Evolutionary conservation across 2,888 invertebrate genomes (phyloP).

Genomic region (Silvanus unidentatus): DNA sequence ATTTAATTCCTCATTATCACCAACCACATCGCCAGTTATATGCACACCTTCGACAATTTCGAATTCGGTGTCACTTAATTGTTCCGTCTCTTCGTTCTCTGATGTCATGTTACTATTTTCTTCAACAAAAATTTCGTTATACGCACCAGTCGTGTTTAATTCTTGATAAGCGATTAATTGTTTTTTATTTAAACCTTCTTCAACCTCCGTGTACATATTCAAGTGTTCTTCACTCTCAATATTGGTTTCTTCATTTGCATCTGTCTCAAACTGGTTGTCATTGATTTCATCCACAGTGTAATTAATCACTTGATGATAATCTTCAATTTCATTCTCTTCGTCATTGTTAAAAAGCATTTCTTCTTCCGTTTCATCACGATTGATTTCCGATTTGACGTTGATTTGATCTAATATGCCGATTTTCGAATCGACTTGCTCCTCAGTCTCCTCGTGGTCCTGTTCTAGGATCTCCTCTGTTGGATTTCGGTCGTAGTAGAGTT

Average conservation of each 20-base stretch:
- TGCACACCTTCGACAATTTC: slow-evolving; percentile 36
- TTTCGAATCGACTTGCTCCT: slow-evolving; percentile 6
- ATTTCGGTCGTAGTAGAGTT: no score
- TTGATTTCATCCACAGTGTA: no score
- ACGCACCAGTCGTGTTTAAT: background rate
- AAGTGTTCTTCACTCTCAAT: slow-evolving; percentile 6
- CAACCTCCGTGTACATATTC: background rate
- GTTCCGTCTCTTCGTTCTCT: background rate
- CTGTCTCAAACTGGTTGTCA: background rate
- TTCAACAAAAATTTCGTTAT: slow-evolving; percentile 14
- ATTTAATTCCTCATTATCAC: slow-evolving; percentile 6
- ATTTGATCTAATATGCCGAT: background rate
- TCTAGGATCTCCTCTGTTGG: no score
- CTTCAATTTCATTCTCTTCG: background rate
- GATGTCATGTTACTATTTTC: slow-evolving; percentile 1
- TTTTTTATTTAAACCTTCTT: slow-evolving; percentile 2
- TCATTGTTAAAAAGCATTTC: background rate
- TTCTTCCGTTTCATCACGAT: slow-evolving; percentile 6
- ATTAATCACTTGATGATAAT: background rate
- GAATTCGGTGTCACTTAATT: slow-evolving; percentile 13
- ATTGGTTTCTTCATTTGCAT: slow-evolving; percentile 6
- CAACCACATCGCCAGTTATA: slow-evolving; percentile 28
- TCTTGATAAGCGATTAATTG: no score
- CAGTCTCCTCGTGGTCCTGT: background rate
- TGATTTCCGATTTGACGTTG: background rate